A percentile compares a stretch with the other conserved stretches of the same genome.
Evolutionary conservation across 2,797 vertebrate genomes (phyloP).

Genomic region (Decapterus maruadsi): DNA sequence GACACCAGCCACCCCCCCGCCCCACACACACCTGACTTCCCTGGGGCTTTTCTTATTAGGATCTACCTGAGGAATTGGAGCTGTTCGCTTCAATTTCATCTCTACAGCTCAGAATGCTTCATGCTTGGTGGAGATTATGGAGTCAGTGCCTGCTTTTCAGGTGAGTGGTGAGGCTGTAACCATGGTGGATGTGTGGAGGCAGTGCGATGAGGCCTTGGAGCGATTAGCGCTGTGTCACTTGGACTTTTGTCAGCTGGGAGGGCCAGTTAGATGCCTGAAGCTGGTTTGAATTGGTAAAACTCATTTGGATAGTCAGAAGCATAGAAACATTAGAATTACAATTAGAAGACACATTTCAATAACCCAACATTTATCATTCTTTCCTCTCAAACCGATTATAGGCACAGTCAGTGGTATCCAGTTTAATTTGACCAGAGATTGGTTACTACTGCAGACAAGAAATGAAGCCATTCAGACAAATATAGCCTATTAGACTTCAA

Average conservation of each 20-base stretch:
- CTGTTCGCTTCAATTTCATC: constrained; percentile 45
- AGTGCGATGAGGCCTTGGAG: neutral
- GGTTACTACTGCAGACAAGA: neutral
- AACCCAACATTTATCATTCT: neutral
- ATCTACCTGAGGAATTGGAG: constrained; percentile 44
- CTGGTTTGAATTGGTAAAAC: constrained; percentile 7
- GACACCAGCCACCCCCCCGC: neutral
- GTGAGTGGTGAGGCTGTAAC: constrained; percentile 13
- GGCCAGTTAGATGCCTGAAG: neutral
- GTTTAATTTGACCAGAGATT: constrained; percentile 7
- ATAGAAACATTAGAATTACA: neutral
- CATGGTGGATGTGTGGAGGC: constrained; percentile 16
- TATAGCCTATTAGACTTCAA: neutral
- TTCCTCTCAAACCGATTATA: neutral
- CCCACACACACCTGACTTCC: constrained; percentile 46
- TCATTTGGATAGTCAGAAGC: constrained; percentile 7
- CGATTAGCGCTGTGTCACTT: constrained; percentile 11
- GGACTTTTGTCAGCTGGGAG: constrained; percentile 16
- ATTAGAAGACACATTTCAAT: neutral
- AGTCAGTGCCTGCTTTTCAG: constrained; percentile 33
- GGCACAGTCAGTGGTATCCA: neutral
- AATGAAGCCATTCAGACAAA: constrained; percentile 17
- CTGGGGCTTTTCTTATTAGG: constrained; percentile 50
- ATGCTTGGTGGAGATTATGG: constrained; percentile 44
- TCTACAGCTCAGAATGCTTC: constrained; percentile 24